Evolutionary conservation across 2,113 vertebrate genomes (phyloP).

Genomic region (Elephantulus edwardii): DNA sequence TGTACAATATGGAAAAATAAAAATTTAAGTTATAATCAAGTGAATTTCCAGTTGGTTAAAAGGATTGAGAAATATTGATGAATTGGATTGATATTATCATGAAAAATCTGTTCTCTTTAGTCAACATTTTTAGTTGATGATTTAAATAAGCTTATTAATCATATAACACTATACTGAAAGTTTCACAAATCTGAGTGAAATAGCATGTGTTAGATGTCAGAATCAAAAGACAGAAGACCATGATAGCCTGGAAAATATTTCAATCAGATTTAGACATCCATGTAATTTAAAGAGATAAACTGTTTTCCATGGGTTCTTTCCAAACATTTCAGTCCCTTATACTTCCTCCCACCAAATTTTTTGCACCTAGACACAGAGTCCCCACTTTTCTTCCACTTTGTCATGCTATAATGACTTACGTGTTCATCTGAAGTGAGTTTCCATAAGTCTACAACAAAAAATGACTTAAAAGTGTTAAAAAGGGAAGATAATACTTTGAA

Average conservation of each 20-base stretch:
- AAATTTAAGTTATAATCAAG: conserved; percentile 3
- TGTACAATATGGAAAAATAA: conserved; percentile 20
- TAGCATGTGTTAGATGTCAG: conserved; percentile 21
- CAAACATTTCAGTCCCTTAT: background rate
- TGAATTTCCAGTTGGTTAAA: conserved; percentile 16
- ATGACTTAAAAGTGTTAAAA: too few species aligned
- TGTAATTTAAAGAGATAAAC: background rate
- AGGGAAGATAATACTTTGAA: too few species aligned
- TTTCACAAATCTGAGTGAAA: conserved; percentile 28
- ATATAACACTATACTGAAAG: background rate
- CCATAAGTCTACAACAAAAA: too few species aligned
- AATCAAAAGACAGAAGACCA: background rate
- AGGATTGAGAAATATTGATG: background rate
- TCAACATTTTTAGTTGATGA: conserved; percentile 36
- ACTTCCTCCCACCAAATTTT: conserved; percentile 8
- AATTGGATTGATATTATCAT: background rate
- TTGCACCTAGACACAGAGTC: background rate
- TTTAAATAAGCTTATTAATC: background rate
- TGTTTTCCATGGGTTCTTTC: background rate
- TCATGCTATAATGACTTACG: background rate
- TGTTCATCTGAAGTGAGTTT: background rate
- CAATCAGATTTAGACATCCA: background rate
- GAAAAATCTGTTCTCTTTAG: conserved; percentile 5
- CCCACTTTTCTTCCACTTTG: background rate
- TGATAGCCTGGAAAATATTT: background rate